Conservation (phyloP, 2,113 vertebrate genomes). For the Odontophorus gujanensis region DNA sequence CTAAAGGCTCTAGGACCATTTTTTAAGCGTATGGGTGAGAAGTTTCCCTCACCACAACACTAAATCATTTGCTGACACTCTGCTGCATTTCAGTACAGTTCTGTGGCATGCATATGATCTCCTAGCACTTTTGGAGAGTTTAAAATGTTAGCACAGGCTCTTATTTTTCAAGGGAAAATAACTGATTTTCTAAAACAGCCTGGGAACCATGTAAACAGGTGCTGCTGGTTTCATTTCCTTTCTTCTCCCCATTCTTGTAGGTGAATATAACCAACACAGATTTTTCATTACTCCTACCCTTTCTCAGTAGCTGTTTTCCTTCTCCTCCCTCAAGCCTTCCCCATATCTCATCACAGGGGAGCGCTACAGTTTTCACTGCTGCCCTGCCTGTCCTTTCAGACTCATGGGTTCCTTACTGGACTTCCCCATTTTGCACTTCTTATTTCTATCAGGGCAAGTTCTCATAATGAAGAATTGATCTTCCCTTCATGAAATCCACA, state of each 20-base stretch:
- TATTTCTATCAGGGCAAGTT: not conserved
- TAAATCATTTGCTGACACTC: not conserved
- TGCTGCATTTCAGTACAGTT: not conserved
- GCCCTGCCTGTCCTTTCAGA: not conserved
- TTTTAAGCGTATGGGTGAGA: not conserved
- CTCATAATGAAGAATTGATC: not conserved
- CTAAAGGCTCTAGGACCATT: not conserved
- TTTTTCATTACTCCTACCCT: not conserved
- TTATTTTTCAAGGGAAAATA: not conserved
- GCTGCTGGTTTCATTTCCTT: not conserved
- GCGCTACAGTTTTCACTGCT: not conserved
- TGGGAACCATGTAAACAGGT: not conserved
- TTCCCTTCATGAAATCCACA: not conserved
- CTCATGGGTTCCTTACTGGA: not conserved
- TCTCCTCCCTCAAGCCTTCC: not conserved
- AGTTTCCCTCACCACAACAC: not conserved
- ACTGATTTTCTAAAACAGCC: not conserved
- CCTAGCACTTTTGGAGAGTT: not conserved
- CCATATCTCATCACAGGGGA: not conserved
- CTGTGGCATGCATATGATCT: fast-evolving
- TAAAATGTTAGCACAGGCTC: not conserved
- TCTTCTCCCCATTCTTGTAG: not conserved
- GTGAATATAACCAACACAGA: not conserved
- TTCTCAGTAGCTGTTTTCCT: not conserved
- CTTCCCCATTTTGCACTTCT: not conserved